Conservation (phyloP, 2,797 vertebrate species). For the Ciconia nigra region DNA sequence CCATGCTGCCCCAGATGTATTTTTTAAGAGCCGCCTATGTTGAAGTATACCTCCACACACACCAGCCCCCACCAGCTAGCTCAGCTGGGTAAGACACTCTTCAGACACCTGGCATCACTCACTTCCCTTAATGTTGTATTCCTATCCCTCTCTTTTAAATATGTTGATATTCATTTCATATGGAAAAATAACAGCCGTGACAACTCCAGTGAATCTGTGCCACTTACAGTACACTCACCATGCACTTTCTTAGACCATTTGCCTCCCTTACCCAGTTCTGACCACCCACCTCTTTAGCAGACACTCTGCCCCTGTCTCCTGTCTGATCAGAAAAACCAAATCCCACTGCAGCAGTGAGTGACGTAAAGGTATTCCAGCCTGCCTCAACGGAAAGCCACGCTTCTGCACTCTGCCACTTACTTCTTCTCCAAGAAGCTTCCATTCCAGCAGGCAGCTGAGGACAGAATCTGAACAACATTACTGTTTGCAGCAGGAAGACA, state of each 20-base stretch:
- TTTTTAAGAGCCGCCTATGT: not conserved
- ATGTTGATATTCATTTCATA: not conserved
- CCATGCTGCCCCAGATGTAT: not conserved
- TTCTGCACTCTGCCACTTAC: constrained; percentile 72
- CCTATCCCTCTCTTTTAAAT: not conserved
- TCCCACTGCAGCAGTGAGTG: not conserved
- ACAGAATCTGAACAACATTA: constrained; percentile 89
- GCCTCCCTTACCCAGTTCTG: not conserved
- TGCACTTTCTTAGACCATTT: not conserved
- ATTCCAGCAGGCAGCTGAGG: constrained; percentile 96
- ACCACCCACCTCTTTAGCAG: not conserved
- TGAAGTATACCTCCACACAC: not conserved
- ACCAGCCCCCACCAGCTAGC: not conserved
- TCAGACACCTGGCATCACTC: not conserved
- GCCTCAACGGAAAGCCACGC: not conserved
- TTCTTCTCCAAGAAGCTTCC: constrained; percentile 97
- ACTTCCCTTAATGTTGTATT: not conserved
- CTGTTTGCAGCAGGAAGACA: constrained; percentile 70
- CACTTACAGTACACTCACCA: not conserved
- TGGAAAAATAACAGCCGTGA: not conserved
- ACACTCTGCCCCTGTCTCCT: not conserved
- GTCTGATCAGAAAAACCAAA: not conserved
- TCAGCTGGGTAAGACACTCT: not conserved
- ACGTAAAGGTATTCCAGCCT: not conserved
- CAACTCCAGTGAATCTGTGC: not conserved